Conservation (phyloP, 2,888 invertebrate genomes). For the Caenorhabditis sp. region DNA sequence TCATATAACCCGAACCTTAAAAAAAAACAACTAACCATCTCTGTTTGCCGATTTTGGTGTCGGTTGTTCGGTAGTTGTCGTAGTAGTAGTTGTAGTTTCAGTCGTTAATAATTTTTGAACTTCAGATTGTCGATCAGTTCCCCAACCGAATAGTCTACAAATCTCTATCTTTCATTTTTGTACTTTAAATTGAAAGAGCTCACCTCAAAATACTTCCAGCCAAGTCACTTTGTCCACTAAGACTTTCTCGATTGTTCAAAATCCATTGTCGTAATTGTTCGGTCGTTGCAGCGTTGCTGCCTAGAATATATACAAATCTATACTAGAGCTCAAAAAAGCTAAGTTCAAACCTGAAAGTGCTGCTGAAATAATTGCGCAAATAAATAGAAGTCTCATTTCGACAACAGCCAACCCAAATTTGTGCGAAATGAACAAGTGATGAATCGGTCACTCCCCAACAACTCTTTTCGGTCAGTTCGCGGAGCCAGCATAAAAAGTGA, state of each 20-base stretch:
- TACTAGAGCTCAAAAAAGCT: too few species aligned
- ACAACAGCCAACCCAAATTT: background rate
- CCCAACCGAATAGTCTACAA: conserved; percentile 41
- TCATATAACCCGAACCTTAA: background rate
- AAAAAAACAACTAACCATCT: conserved; percentile 31
- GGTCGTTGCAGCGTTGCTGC: conserved; percentile 53
- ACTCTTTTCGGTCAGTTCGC: too few species aligned
- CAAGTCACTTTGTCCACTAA: conserved; percentile 54
- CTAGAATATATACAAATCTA: background rate
- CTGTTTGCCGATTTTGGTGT: conserved; percentile 28
- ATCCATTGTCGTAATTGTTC: conserved; percentile 67
- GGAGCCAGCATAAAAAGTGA: too few species aligned
- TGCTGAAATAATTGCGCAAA: background rate
- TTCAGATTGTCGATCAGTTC: conserved; percentile 31
- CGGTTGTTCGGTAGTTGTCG: conserved; percentile 16
- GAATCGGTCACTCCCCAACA: background rate
- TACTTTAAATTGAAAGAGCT: background rate
- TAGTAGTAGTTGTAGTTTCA: conserved; percentile 16
- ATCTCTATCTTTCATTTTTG: background rate
- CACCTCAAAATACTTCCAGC: conserved; percentile 58
- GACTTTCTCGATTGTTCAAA: conserved; percentile 56
- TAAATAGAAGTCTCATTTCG: background rate
- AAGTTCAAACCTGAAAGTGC: background rate
- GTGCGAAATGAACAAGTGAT: background rate
- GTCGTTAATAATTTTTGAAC: conserved; percentile 1